Percentiles rank a stretch among this genome's conserved stretches.
Evolutionary conservation across 2,797 vertebrate genomes (phyloP).

Genomic region (Meda fulgida): DNA sequence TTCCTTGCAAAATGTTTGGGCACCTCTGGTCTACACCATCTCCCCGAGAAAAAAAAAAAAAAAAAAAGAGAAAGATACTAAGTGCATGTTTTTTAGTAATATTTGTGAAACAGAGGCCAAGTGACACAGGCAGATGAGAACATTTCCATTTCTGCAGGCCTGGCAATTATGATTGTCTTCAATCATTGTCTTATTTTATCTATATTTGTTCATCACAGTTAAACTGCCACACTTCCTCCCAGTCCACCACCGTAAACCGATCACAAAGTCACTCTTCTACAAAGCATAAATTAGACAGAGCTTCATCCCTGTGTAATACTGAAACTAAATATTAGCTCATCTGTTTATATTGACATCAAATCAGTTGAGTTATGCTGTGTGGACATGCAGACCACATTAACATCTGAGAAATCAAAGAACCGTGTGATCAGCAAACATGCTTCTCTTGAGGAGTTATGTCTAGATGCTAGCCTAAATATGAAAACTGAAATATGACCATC

Average conservation of each 20-base stretch:
- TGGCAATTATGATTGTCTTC: conserved; percentile 19
- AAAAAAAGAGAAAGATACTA: background rate
- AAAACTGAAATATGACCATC: background rate
- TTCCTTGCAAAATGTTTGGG: background rate
- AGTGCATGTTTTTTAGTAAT: background rate
- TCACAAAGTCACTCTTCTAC: conserved; percentile 5
- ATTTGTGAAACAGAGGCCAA: background rate
- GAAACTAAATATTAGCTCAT: conserved; percentile 33
- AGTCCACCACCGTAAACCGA: conserved; percentile 1
- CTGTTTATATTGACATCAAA: conserved; percentile 22
- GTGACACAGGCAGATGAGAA: conserved; percentile 22
- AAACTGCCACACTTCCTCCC: conserved; percentile 8
- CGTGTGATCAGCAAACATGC: background rate
- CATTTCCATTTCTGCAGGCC: conserved; percentile 6
- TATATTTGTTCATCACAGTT: conserved; percentile 17
- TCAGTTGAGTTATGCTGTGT: background rate
- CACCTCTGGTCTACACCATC: background rate
- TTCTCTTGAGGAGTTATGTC: background rate
- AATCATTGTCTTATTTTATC: conserved; percentile 1
- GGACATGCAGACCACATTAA: conserved; percentile 5
- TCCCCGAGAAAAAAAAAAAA: background rate
- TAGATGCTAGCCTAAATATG: background rate
- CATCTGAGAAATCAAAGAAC: conserved; percentile 14
- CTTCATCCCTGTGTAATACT: conserved; percentile 57
- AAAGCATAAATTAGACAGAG: conserved; percentile 32